Percentiles rank a stretch among this genome's conserved stretches.
Conservation (phyloP, 2,797 vertebrate species). For the Dicrostonyx torquatus region DNA sequence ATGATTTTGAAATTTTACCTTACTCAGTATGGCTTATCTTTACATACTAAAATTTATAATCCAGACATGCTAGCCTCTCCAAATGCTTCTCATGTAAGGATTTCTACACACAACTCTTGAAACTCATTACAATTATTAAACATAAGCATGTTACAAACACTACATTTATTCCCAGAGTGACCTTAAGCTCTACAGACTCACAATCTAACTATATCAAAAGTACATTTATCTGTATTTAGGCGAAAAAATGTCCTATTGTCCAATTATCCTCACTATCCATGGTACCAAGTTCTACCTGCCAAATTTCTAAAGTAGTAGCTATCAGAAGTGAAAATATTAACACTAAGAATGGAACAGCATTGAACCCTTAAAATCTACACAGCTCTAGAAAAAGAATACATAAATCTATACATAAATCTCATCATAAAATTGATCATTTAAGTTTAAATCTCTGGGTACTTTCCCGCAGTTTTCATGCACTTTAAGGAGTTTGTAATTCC, state of each 20-base stretch:
- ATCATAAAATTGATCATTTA: neutral
- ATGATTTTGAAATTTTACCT: slow-evolving; percentile 51
- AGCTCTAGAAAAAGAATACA: slow-evolving; percentile 72
- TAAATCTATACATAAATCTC: neutral
- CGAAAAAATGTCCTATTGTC: slow-evolving; percentile 84
- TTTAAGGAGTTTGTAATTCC: neutral
- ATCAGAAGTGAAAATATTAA: slow-evolving; percentile 85
- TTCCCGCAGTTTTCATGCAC: neutral
- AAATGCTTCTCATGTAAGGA: slow-evolving; percentile 77
- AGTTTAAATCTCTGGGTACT: neutral
- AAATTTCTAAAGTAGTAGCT: slow-evolving; percentile 78
- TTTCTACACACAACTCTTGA: slow-evolving; percentile 73
- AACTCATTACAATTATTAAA: slow-evolving; percentile 73
- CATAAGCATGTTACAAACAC: slow-evolving; percentile 79
- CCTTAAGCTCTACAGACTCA: slow-evolving; percentile 48
- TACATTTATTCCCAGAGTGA: slow-evolving; percentile 63
- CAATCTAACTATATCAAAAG: slow-evolving; percentile 70
- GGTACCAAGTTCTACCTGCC: slow-evolving; percentile 78
- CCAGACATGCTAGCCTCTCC: slow-evolving; percentile 79
- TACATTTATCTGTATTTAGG: slow-evolving; percentile 70
- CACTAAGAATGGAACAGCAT: slow-evolving; percentile 74
- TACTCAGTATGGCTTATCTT: slow-evolving; percentile 23
- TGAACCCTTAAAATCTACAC: slow-evolving; percentile 75
- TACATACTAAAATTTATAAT: slow-evolving; percentile 71
- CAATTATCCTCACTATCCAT: slow-evolving; percentile 75